These are phyloP conservation scores for Conus betulinus DNA, from an alignment of 1,140 invertebrate genomes.

Conservation along the genomic window DNA sequence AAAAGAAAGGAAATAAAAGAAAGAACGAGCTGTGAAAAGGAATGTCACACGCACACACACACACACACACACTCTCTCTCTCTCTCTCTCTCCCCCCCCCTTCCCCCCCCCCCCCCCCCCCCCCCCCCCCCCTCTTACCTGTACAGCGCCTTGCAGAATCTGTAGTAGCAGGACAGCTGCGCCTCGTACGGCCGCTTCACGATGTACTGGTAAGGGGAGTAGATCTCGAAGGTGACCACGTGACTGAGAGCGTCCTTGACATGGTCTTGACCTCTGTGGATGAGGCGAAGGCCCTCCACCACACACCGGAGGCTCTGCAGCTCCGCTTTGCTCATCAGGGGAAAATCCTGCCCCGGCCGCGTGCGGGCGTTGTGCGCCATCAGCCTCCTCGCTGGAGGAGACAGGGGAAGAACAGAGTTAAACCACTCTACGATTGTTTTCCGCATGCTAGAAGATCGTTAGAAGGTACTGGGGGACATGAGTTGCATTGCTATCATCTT, in stretches of 20 bases:
- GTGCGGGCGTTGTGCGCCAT: conserved; percentile 57
- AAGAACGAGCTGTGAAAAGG: too few species aligned
- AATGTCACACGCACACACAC: too few species aligned
- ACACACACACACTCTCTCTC: too few species aligned
- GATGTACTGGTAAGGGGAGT: conserved; percentile 61
- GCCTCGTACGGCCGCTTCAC: conserved; percentile 59
- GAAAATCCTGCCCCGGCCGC: conserved; percentile 33
- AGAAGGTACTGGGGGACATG: too few species aligned
- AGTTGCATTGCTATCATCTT: too few species aligned
- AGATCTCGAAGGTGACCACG: conserved; percentile 59
- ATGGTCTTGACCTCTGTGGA: conserved; percentile 66
- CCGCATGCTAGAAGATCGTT: too few species aligned
- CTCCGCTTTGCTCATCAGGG: conserved; percentile 55
- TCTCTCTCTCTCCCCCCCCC: background rate
- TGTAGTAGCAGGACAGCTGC: conserved; percentile 62
- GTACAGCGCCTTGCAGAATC: conserved; percentile 61
- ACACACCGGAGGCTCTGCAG: conserved; percentile 59
- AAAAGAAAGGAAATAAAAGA: too few species aligned
- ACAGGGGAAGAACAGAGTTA: background rate
- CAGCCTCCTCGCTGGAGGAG: conserved; percentile 47
- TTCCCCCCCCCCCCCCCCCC: background rate
- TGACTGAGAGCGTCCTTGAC: conserved; percentile 66
- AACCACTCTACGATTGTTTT: background rate
- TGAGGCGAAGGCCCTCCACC: conserved; percentile 63
- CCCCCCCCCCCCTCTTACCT: conserved; percentile 43